Conservation (phyloP, 2,113 vertebrate species). For the Myxocyprinus asiaticus region DNA sequence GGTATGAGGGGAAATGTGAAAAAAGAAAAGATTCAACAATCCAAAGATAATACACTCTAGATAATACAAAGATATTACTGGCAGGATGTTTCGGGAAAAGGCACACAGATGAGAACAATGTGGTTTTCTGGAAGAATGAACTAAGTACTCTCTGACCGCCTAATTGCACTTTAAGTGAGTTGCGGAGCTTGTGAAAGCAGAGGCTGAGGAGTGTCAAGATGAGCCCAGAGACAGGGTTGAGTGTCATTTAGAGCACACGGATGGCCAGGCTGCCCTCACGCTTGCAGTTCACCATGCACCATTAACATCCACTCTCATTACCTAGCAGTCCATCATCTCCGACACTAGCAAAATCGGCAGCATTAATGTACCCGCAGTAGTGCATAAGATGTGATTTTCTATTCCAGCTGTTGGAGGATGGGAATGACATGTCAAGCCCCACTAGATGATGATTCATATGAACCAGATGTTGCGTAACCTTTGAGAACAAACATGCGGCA, state of each 20-base stretch:
- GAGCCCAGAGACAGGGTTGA: constrained; percentile 55
- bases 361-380: neutral
- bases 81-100: constrained; percentile 42
- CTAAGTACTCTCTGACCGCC: constrained; percentile 15
- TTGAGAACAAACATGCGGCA: no score
- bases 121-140: constrained; percentile 48
- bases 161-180: constrained; percentile 63
- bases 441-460: constrained; percentile 9
- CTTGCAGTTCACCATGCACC: constrained; percentile 34
- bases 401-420: neutral
- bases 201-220: constrained; percentile 43
- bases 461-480: no score
- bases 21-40: constrained; percentile 34
- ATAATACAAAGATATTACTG: neutral
- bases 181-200: constrained; percentile 56
- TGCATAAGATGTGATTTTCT: neutral
- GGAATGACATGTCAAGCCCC: constrained; percentile 18
- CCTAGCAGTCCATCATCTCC: constrained; percentile 31
- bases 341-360: neutral
- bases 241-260: constrained; percentile 50
- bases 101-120: constrained; percentile 29
- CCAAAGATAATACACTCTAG: constrained; percentile 44
- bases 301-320: constrained; percentile 37
- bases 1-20: constrained; percentile 1
- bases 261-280: constrained; percentile 1